Conservation (phyloP, 2,888 invertebrate species). For the Drosophila longiperda region DNA sequence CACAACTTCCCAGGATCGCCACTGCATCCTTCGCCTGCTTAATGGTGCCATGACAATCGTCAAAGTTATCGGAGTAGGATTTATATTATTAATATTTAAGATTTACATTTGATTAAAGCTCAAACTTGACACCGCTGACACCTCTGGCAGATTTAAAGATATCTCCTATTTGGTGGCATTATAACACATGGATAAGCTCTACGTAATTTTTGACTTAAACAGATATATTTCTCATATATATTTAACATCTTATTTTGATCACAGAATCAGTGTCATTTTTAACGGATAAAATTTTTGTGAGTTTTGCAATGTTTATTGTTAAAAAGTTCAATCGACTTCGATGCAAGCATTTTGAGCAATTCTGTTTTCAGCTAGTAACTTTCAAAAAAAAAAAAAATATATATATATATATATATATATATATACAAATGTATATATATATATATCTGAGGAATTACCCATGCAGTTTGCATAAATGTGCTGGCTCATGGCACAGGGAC, state of each 20-base stretch:
- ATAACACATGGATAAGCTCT: neutral
- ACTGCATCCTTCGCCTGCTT: slow-evolving; percentile 17
- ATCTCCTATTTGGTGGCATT: neutral
- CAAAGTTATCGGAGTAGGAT: neutral
- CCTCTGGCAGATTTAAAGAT: too few species aligned
- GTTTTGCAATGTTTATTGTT: neutral
- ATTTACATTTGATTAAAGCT: neutral
- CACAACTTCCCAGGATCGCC: slow-evolving; percentile 20
- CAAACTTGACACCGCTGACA: neutral
- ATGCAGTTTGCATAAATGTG: slow-evolving; percentile 48
- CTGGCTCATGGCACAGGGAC: slow-evolving; percentile 16
- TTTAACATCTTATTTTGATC: neutral
- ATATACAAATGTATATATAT: neutral
- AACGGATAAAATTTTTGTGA: neutral
- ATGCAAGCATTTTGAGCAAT: slow-evolving; percentile 3
- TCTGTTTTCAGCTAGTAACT: neutral
- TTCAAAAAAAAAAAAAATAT: too few species aligned
- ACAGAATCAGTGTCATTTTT: neutral
- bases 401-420: neutral
- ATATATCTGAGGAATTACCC: slow-evolving; percentile 19
- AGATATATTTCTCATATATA: neutral
- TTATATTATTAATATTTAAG: neutral
- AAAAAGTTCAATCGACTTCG: slow-evolving; percentile 7
- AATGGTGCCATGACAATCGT: slow-evolving; percentile 14
- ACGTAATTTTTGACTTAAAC: neutral